phyloP scores from a whole-genome alignment of 2,888 invertebrate species.

The Cheilosia soror region DNA sequence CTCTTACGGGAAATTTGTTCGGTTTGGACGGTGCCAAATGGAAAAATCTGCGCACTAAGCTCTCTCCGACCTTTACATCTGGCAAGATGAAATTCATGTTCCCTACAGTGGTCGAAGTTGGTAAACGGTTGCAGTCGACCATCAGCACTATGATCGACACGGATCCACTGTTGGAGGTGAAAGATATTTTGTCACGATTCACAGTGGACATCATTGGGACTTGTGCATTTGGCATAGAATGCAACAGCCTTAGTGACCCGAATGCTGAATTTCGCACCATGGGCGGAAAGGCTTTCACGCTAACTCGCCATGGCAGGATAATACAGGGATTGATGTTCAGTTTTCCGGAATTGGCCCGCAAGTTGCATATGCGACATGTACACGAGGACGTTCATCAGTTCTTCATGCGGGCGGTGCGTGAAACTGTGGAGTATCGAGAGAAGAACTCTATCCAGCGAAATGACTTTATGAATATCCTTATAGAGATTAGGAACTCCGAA shows the following conservation, averaged over 20 bases:
- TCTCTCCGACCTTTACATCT: constrained; percentile 78
- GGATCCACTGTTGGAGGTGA: constrained; percentile 80
- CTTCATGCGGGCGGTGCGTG: constrained; percentile 83
- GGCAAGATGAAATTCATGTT: constrained; percentile 79
- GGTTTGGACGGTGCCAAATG: constrained; percentile 83
- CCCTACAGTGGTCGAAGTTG: constrained; percentile 77
- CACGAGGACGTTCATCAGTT: constrained; percentile 82
- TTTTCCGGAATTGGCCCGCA: constrained; percentile 78
- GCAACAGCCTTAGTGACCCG: constrained; percentile 83
- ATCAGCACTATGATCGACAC: neutral
- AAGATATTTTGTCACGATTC: constrained; percentile 83
- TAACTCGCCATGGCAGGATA: constrained; percentile 77
- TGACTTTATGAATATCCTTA: constrained; percentile 86
- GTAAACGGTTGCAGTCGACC: constrained; percentile 76
- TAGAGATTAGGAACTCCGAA: constrained; percentile 84
- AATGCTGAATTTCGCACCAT: constrained; percentile 81
- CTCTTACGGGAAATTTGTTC: constrained; percentile 82
- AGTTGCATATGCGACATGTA: constrained; percentile 77
- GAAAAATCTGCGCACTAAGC: constrained; percentile 80
- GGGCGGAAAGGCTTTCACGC: constrained; percentile 77
- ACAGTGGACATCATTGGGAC: constrained; percentile 85
- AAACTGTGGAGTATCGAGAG: constrained; percentile 84
- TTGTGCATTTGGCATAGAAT: constrained; percentile 84
- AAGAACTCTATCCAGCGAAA: constrained; percentile 84
- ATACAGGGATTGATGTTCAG: constrained; percentile 77